These are phyloP conservation scores for Papilio polytes DNA, from an alignment of 1,140 invertebrate genomes.

Conservation along the genomic window DNA sequence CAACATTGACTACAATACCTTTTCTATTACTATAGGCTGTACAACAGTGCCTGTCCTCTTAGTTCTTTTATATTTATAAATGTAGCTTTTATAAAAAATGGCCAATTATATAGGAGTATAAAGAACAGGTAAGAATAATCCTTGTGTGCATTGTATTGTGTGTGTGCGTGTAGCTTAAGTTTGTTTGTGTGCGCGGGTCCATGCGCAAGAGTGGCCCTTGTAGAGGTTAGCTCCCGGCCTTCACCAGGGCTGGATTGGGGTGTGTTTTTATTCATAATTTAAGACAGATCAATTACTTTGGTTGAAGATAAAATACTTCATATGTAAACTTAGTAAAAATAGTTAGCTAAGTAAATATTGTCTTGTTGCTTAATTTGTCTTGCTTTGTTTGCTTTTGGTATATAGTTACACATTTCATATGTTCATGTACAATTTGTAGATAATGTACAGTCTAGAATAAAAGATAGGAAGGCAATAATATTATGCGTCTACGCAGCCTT, in stretches of 20 bases:
- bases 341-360: no score
- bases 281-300: not conserved
- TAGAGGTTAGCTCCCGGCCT: constrained; percentile 74
- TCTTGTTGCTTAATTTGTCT: no score
- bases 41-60: constrained; percentile 43
- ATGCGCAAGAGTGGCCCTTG: constrained; percentile 70
- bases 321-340: not conserved
- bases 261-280: constrained; percentile 64
- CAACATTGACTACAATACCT: not conserved
- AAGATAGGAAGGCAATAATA: not conserved
- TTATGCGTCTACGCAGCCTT: constrained; percentile 31
- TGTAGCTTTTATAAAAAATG: constrained; percentile 60
- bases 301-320: no score
- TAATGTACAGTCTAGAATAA: not conserved
- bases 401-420: not conserved
- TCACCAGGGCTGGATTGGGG: constrained; percentile 79
- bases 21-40: not conserved
- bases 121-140: constrained; percentile 65
- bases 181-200: constrained; percentile 59
- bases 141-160: constrained; percentile 48
- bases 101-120: constrained; percentile 56
- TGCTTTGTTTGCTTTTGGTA: not conserved
- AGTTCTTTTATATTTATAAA: constrained; percentile 55
- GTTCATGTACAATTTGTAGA: not conserved
- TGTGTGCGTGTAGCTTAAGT: constrained; percentile 43